Evolutionary conservation across 2,888 invertebrate species (phyloP).

Genomic region (Nematopogon swammerdamellus): DNA sequence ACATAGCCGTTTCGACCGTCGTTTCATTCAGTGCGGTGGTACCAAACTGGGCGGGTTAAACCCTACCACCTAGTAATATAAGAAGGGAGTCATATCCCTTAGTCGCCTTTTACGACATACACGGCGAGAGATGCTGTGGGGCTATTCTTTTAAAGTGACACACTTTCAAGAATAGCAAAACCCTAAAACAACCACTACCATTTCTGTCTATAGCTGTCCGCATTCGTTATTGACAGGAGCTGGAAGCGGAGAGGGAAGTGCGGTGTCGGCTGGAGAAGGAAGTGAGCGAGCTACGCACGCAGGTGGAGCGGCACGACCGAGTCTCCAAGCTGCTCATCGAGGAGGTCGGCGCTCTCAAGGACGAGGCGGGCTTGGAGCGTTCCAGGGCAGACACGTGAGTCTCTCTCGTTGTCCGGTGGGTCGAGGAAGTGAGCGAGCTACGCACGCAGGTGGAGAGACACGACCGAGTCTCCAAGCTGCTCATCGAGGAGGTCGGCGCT

Average conservation of each 20-base stretch:
- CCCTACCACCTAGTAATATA: too few relatives aligned
- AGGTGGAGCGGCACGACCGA: constrained; percentile 61
- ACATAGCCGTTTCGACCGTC: too few relatives aligned
- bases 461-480: constrained; percentile 61
- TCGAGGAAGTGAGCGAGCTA: constrained; percentile 52
- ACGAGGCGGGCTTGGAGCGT: constrained; percentile 60
- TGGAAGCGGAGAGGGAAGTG: constrained; percentile 46
- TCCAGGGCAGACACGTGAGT: constrained; percentile 56
- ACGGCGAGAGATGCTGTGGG: too few relatives aligned
- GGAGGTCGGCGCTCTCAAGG: constrained; percentile 60
- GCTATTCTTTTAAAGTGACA: too few relatives aligned
- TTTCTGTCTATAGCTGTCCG: too few relatives aligned
- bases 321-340: constrained; percentile 65
- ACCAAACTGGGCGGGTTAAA: too few relatives aligned
- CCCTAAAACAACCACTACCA: too few relatives aligned
- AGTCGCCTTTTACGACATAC: too few relatives aligned
- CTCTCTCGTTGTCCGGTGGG: constrained; percentile 26
- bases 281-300: constrained; percentile 39
- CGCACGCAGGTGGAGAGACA: constrained; percentile 57
- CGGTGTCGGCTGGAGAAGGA: constrained; percentile 52
- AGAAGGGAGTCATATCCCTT: too few relatives aligned
- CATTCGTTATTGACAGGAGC: constrained; percentile 37
- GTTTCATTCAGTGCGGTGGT: too few relatives aligned
- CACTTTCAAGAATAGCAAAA: too few relatives aligned
- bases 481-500: constrained; percentile 62